Conservation (phyloP, 1,140 invertebrate genomes). For the Pseudomyrmex pallidus region DNA sequence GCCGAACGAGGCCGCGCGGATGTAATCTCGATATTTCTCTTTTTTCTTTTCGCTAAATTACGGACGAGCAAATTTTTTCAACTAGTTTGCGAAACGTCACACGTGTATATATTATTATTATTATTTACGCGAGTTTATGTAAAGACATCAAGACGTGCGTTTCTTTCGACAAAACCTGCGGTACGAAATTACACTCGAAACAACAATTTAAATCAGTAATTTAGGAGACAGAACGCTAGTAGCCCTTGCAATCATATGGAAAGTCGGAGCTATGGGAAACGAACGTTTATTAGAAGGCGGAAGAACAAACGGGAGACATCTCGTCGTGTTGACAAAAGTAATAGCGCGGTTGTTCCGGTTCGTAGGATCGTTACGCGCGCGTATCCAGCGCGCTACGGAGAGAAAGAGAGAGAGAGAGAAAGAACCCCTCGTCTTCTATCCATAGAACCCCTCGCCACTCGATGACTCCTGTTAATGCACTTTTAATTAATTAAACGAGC, state of each 20-base stretch:
- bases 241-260: background rate
- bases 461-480: constrained; percentile 82
- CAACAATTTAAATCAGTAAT: constrained; percentile 9
- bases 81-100: too few species aligned
- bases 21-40: constrained; percentile 45
- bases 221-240: background rate
- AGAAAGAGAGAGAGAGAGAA: background rate
- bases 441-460: constrained; percentile 45
- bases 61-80: too few species aligned
- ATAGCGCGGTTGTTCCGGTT: constrained; percentile 79
- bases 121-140: too few species aligned
- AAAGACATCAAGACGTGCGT: too few species aligned
- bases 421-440: constrained; percentile 48
- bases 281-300: constrained; percentile 23
- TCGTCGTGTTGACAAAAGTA: constrained; percentile 79
- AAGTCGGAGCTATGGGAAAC: constrained; percentile 16
- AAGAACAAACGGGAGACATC: background rate
- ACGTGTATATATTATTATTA: too few species aligned
- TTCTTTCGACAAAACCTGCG: too few species aligned
- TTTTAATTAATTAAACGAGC: constrained; percentile 86
- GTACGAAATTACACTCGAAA: background rate
- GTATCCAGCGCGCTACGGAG: constrained; percentile 57
- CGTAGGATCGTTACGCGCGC: constrained; percentile 75
- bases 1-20: constrained; percentile 27
- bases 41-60: background rate